Evolutionary conservation across 2,797 vertebrate species (phyloP), one percentile per base, ranked within the genome.

Genomic region (Microchirus variegatus): DNA sequence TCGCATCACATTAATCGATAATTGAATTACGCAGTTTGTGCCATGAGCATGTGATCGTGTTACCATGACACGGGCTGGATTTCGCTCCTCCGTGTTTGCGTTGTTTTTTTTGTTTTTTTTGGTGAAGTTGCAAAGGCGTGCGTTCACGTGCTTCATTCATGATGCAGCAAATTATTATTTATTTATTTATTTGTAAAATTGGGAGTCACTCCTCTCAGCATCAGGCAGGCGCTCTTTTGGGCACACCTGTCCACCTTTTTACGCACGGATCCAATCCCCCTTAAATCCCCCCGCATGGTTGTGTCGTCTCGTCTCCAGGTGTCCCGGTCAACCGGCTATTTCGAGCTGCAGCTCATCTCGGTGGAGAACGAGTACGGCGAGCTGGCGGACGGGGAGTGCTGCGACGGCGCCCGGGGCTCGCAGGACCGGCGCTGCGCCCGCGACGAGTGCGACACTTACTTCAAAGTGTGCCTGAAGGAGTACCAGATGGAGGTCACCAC

Each of bases 401-500:
- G 96, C 86, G 97, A 99, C 85, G 96, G 95, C 83, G 63, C 83
- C 80, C 88, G 94, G 86, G 92, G 89, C 90, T 79, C 94, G 82
- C 80, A 81, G 89, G 94, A 95, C 83, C 91, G 57, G 86, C 91
- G 89, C 89, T 99, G 97, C 89, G 89, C 87, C 44, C 94, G 84
- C 81, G 96, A 99, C 89, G 95, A 98, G 94, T 99, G 97, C 87
- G 97, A 99, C 90, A 99, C 97, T 71, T 99, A 97, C 85, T 94
- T 98, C 84, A 92, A 91, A 80, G 93, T 96, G 80, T 99, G 97
- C 79, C 90, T 99, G 69, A 99, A 98, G 94, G 96, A 99, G 90
- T 99, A 96, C 86, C 97, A 97, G 90, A 91, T 84, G 73, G 94
- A 95, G 89, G 94, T 97, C 88, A 88, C 87, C 77, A 89, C 92